Conservation (phyloP, 2,888 invertebrate species). For the Ormyrus thymus region DNA sequence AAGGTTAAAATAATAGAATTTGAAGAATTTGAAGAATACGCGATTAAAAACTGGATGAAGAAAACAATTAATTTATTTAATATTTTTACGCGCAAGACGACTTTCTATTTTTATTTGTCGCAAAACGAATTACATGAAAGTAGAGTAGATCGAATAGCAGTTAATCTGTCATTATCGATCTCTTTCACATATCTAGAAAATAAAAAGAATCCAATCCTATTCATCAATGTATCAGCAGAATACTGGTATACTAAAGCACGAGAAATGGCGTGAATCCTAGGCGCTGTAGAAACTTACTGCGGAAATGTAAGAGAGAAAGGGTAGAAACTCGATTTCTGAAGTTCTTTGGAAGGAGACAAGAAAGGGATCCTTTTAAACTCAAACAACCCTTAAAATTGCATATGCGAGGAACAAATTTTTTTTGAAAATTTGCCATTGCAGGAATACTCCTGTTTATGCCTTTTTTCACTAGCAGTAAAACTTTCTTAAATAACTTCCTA, state of each 20-base stretch:
- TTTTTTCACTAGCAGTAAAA: no score
- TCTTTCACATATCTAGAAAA: conserved; percentile 26
- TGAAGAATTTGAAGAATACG: no score
- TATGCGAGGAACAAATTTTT: conserved; percentile 19
- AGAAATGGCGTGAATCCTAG: background rate
- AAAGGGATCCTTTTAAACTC: conserved; percentile 54
- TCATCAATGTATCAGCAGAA: conserved; percentile 25
- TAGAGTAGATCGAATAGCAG: conserved; percentile 23
- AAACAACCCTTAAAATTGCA: conserved; percentile 46
- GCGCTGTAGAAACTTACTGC: conserved; percentile 13
- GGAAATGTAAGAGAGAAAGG: background rate
- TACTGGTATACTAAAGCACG: background rate
- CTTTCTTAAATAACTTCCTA: no score
- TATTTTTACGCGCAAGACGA: no score
- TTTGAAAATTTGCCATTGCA: background rate
- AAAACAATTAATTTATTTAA: no score
- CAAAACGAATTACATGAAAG: no score
- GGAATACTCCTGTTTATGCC: no score
- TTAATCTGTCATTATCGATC: conserved; percentile 49
- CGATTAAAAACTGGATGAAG: no score
- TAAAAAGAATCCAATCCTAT: conserved; percentile 49
- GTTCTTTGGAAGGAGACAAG: conserved; percentile 50
- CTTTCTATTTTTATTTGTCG: no score
- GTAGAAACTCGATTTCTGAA: conserved; percentile 55
- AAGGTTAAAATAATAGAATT: no score